Conservation (phyloP, 2,888 invertebrate species). For the Tribolium freemani region DNA sequence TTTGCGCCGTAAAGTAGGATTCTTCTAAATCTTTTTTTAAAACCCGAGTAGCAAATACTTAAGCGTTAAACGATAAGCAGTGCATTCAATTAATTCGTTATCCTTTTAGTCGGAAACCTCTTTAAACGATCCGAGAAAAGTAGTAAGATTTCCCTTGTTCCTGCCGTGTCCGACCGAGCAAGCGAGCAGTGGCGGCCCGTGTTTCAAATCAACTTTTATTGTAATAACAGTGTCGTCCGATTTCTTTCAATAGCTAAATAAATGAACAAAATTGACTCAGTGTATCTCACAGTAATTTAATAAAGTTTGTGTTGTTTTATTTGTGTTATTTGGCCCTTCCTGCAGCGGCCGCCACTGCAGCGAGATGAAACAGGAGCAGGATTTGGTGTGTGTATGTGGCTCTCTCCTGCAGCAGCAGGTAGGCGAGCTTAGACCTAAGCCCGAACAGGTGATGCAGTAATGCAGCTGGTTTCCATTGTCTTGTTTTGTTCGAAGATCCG, state of each 20-base stretch:
- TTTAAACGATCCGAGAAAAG: slow-evolving; percentile 30
- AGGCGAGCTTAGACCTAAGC: slow-evolving; percentile 49
- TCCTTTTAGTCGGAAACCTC: slow-evolving; percentile 43
- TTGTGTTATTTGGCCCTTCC: too few species aligned
- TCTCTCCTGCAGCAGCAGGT: slow-evolving; percentile 44
- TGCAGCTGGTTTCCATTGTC: slow-evolving; percentile 52
- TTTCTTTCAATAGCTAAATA: too few species aligned
- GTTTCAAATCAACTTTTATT: too few species aligned
- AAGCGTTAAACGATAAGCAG: slow-evolving; percentile 46
- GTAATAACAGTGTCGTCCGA: too few species aligned
- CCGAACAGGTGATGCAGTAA: slow-evolving; percentile 52
- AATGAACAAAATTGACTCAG: too few species aligned
- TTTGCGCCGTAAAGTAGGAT: slow-evolving; percentile 42
- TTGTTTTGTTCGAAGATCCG: slow-evolving; percentile 39
- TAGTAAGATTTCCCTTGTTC: slow-evolving; percentile 8
- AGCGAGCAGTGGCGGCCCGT: neutral
- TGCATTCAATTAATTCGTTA: slow-evolving; percentile 51
- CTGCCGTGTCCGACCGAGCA: slow-evolving; percentile 2
- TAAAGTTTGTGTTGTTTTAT: too few species aligned
- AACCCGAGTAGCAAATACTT: slow-evolving; percentile 47
- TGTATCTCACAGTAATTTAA: too few species aligned
- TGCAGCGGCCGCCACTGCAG: too few species aligned
- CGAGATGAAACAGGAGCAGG: slow-evolving; percentile 21
- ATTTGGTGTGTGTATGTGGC: slow-evolving; percentile 34
- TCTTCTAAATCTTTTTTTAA: slow-evolving; percentile 44